Conservation (phyloP, 2,888 invertebrate genomes). For the Monochamus alternatus region DNA sequence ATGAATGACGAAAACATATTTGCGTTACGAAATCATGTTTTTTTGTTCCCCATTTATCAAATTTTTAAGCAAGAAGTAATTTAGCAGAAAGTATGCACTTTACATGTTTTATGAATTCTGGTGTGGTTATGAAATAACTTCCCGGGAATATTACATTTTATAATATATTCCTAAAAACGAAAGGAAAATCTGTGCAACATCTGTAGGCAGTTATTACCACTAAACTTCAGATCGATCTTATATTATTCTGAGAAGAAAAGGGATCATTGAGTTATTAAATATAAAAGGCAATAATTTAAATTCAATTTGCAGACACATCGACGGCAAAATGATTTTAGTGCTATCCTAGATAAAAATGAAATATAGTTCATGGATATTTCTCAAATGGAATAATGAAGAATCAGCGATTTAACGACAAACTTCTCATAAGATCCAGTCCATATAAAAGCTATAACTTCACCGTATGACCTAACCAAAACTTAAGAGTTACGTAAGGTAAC, state of each 20-base stretch:
- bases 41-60: not conserved
- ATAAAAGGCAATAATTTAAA: constrained; percentile 16
- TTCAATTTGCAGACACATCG: constrained; percentile 17
- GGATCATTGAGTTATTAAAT: constrained; percentile 21
- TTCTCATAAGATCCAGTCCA: not conserved
- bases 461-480: not conserved
- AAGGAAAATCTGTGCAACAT: constrained; percentile 22
- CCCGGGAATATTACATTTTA: constrained; percentile 15
- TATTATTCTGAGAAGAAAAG: constrained; percentile 4
- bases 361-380: constrained; percentile 18
- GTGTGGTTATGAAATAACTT: not conserved
- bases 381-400: constrained; percentile 20
- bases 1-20: no score
- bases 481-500: no score
- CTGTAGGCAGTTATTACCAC: constrained; percentile 20
- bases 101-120: constrained; percentile 3
- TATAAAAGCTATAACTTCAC: constrained; percentile 13
- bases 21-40: no score
- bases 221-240: constrained; percentile 16
- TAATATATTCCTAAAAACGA: constrained; percentile 17
- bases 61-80: not conserved
- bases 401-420: constrained; percentile 16
- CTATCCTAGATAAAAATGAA: constrained; percentile 13
- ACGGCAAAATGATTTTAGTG: constrained; percentile 14
- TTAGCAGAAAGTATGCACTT: constrained; percentile 1